Percentiles rank a stretch among this genome's conserved stretches.
Conservation (phyloP, 2,113 vertebrate species). For the Indri indri region DNA sequence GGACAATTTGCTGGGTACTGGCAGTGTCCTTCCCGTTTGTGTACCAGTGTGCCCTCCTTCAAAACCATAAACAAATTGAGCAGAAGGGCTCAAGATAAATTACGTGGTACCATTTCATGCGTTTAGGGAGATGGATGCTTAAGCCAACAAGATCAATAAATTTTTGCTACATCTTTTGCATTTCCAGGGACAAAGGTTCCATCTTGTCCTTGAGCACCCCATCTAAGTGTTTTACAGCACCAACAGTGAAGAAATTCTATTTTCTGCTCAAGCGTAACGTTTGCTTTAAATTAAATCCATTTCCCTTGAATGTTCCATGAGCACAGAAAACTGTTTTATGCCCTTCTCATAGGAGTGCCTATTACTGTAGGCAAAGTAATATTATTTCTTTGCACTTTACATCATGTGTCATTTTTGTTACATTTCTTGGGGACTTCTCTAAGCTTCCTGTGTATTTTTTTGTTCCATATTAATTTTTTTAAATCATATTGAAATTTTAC, state of each 20-base stretch:
- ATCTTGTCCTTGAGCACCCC: neutral
- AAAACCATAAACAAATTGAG: neutral
- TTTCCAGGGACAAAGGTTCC: neutral
- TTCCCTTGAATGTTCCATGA: neutral
- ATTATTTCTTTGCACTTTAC: neutral
- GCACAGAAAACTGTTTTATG: neutral
- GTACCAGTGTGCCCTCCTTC: neutral
- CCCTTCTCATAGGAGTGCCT: neutral
- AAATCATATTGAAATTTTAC: neutral
- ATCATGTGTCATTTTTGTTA: neutral
- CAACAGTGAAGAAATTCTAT: neutral
- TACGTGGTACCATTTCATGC: neutral
- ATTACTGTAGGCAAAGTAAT: neutral
- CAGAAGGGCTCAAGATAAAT: neutral
- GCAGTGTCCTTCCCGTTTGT: neutral
- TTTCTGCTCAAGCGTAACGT: neutral
- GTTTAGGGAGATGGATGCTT: neutral
- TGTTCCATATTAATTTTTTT: neutral
- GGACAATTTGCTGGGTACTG: too few species aligned
- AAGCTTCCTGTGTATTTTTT: neutral
- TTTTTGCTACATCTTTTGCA: neutral
- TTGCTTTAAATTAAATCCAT: conserved; percentile 6
- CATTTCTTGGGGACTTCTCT: neutral
- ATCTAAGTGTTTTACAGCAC: neutral
- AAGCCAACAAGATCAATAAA: neutral